Base-by-base conservation (phyloP, 2,113 vertebrate species). In the Dipodomys merriami region DNA sequence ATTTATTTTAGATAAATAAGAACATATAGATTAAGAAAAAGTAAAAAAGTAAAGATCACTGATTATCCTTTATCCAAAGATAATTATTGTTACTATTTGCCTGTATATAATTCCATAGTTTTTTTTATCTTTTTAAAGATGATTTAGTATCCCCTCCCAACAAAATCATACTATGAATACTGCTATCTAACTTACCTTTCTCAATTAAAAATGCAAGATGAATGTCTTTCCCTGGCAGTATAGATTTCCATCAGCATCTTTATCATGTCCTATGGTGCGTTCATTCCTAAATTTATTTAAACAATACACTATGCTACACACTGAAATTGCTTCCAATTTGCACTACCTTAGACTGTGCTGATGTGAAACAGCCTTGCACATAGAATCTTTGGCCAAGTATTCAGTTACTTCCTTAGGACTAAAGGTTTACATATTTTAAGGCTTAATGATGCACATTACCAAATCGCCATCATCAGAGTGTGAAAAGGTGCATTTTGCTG, bases 1-100 rank as follows among this genome's bases (percentile, higher is more conserved):
- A 91, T 71, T 89, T 67, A 83, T 78, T 92, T 94, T 71, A 76
- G 82, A 90, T 91, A 91, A 93, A 93, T 92, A 95, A 95, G 60
- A 91, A 92, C 25, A 91, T 7, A 73, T 4, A 72, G 20, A 89
- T 94, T 84, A 95, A 83, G 90, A 94, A 84, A 91, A 97, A 90
- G 49, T 91, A 73, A 94, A 88, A 86, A 92, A 19, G 67, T 92
- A 89, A 88, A 96, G 53, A 79, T 85, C 39, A 78, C 25, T 91
- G 73, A 88, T 86, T 91, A 88, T 83, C 46, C 46, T 86, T 93
- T n/a, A 95, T 78, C 81, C 93, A 91, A 94, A 95, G 85, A 86
- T 65, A 96, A 78, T 9, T 93, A 90, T 76, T 90, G 44, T 89
- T 93, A 65, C 25, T 93, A 60, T 78, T 22, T 95, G 72, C 86